phyloP scores from a whole-genome alignment of 2,888 invertebrate species.

The Caenorhabditis angaria region DNA sequence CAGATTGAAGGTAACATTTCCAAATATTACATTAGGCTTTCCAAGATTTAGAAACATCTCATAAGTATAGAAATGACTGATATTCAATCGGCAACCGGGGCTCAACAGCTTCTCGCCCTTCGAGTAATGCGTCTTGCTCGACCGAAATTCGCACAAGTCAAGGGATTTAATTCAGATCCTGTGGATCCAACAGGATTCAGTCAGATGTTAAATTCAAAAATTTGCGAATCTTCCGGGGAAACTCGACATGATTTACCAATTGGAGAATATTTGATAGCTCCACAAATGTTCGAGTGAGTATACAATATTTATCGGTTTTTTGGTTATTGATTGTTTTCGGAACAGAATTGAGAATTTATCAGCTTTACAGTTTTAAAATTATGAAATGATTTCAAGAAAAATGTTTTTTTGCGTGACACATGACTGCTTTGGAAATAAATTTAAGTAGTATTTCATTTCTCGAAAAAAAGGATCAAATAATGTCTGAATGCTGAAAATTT shows the following conservation, averaged over 20 bases:
- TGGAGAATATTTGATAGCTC: slow-evolving; percentile 89
- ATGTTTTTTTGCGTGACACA: no score
- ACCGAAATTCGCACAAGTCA: slow-evolving; percentile 84
- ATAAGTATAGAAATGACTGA: slow-evolving; percentile 15
- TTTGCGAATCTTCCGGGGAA: slow-evolving; percentile 30
- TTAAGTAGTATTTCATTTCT: no score
- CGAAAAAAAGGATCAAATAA: no score
- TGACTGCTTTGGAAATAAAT: no score
- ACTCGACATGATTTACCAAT: slow-evolving; percentile 75
- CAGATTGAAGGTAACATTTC: neutral
- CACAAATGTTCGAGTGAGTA: slow-evolving; percentile 90
- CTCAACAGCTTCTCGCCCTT: slow-evolving; percentile 30
- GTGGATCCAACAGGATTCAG: slow-evolving; percentile 56
- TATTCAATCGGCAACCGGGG: neutral
- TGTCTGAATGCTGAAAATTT: no score
- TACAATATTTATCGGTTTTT: no score
- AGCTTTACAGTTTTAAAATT: no score
- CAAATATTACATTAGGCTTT: neutral
- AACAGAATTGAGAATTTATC: neutral
- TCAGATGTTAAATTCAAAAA: slow-evolving; percentile 16
- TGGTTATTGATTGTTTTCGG: no score
- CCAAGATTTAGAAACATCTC: neutral
- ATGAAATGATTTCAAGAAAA: no score
- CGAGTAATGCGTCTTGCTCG: slow-evolving; percentile 90
- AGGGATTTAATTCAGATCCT: slow-evolving; percentile 83